Evolutionary conservation across 2,113 vertebrate genomes (phyloP).

Genomic region (Xiphorhynchus elegans): DNA sequence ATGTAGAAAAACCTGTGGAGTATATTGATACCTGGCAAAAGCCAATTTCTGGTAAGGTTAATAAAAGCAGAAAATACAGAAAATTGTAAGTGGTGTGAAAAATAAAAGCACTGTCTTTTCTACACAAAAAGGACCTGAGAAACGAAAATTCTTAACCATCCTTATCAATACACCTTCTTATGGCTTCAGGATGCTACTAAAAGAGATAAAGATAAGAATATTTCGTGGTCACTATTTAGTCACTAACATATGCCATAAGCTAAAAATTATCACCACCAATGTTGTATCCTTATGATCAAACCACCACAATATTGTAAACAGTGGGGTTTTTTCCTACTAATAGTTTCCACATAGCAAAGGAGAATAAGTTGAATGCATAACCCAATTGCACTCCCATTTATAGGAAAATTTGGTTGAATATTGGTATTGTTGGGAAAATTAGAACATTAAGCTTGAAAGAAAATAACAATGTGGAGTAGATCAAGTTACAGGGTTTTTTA

Average conservation of each 20-base stretch:
- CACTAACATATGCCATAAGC: background rate
- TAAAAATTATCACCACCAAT: background rate
- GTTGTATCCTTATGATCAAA: background rate
- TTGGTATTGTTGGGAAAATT: background rate
- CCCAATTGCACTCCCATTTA: background rate
- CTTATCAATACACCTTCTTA: background rate
- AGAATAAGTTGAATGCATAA: background rate
- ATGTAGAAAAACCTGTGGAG: slow-evolving; percentile 44
- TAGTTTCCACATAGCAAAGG: background rate
- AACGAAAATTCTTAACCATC: background rate
- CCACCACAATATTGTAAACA: background rate
- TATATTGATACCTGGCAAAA: slow-evolving; percentile 47
- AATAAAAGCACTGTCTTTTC: background rate
- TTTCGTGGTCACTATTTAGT: background rate
- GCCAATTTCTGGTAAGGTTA: slow-evolving; percentile 66
- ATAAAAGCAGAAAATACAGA: background rate
- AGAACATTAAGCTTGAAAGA: background rate
- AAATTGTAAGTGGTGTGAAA: background rate
- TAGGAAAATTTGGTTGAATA: background rate
- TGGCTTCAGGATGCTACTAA: background rate
- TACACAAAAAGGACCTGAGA: background rate
- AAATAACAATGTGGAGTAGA: background rate
- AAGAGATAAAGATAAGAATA: background rate
- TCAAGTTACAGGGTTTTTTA: background rate
- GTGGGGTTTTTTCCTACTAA: background rate